Evolutionary conservation across 2,888 invertebrate genomes (phyloP), one percentile per base, ranked within the genome.

Genomic region (Gryllus longicercus): DNA sequence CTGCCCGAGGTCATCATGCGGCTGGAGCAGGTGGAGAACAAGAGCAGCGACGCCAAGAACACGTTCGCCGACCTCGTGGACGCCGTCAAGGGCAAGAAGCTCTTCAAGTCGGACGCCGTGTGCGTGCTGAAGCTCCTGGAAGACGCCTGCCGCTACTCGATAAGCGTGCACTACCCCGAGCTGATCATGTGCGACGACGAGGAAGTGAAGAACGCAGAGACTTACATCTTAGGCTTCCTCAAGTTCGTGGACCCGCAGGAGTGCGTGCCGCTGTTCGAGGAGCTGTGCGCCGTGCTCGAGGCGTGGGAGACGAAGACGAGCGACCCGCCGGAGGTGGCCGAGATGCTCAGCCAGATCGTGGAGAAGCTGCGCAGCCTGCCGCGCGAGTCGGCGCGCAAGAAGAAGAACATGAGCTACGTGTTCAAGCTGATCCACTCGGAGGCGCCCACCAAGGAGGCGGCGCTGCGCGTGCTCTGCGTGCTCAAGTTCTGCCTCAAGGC

Each of bases 301-400:
- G 74, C 63, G 11, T 23, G 21, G 78, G 74, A 79, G 74, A 23
- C 50, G 74, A n/a, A 50, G 25, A 10, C 18, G 11, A 75, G 75
- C 38, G 79, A 75, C 23, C 50, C 25, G 25, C 25, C 14, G 3
- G 79, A 74, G 51, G 51, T 50, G n/a, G 51, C 51, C 21, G 38
- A 76, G 23, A 79, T 79, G 11, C n/a, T 79, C n/a, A 21, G 63
- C 3, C 51, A 75, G 25, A 75, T 79, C 23, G 50, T 79, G 51
- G 79, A 74, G 63, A 79, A 77, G 16, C 51, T 79, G 49, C 16
- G 16, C 11, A 14, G n/a, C 14, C 63, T 63, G 16, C 63, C 63
- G 63, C 8, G 12, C 5, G 11, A n/a, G 1, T 63, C 14, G 1
- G 63, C 14, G 63, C 63, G 63, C n/a, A 14, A 18, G 63, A 14